Evolutionary conservation across 2,888 invertebrate genomes (phyloP).

Genomic region (Idaea dimidiata): DNA sequence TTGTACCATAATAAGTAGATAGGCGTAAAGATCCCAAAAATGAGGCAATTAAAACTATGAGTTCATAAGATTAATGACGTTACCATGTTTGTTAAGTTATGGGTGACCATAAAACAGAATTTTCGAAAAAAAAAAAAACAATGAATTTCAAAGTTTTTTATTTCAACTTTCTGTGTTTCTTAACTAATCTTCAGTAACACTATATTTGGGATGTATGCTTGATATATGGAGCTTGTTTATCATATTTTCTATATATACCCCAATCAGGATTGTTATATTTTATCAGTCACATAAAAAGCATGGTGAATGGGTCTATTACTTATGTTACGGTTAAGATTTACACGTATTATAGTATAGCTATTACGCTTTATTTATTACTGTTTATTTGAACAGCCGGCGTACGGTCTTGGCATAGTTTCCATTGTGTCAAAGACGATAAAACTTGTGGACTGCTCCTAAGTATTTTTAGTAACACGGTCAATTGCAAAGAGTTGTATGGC

Average conservation of each 20-base stretch:
- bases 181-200: background rate
- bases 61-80: no score
- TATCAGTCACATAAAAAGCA: constrained; percentile 27
- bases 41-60: no score
- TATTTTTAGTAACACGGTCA: no score
- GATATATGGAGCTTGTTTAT: constrained; percentile 19
- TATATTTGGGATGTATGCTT: constrained; percentile 41
- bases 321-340: constrained; percentile 31
- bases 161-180: no score
- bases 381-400: constrained; percentile 51
- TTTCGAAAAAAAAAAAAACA: no score
- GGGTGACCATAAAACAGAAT: no score
- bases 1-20: no score
- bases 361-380: constrained; percentile 36
- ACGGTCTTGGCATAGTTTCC: constrained; percentile 37
- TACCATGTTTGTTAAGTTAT: no score
- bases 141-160: no score
- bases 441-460: no score
- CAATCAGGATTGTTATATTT: background rate
- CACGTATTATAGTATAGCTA: constrained; percentile 37
- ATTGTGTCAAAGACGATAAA: constrained; percentile 16
- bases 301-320: constrained; percentile 41
- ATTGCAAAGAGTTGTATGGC: no score
- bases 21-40: no score
- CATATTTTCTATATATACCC: constrained; percentile 9